These are phyloP conservation scores for Anoplius nigerrimus DNA, from an alignment of 2,888 invertebrate genomes.

Conservation along the genomic window DNA sequence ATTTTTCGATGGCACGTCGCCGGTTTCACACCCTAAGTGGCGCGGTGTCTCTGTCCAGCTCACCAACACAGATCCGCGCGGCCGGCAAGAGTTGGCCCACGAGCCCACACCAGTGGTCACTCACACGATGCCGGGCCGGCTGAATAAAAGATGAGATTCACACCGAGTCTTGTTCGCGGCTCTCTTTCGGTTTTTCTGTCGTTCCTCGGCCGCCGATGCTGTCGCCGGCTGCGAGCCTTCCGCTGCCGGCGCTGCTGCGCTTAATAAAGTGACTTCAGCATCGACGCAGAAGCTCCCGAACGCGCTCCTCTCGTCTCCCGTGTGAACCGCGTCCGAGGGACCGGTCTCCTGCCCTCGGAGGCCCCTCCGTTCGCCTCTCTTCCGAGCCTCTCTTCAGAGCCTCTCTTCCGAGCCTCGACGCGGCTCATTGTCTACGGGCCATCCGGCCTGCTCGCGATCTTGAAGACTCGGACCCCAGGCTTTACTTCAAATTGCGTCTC, in stretches of 20 bases:
- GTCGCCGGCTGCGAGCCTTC: constrained; percentile 32
- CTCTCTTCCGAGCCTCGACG: neutral
- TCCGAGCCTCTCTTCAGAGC: constrained; percentile 3
- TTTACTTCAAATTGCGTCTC: neutral
- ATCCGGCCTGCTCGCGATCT: constrained; percentile 1
- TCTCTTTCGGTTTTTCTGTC: constrained; percentile 62
- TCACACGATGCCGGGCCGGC: constrained; percentile 40
- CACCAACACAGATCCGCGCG: constrained; percentile 49
- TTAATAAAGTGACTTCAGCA: constrained; percentile 63
- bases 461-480: neutral
- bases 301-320: constrained; percentile 11
- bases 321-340: constrained; percentile 26
- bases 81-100: neutral
- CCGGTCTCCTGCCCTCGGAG: constrained; percentile 32
- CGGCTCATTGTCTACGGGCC: constrained; percentile 5
- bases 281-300: constrained; percentile 45
- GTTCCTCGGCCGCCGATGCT: constrained; percentile 40
- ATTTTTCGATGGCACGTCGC: constrained; percentile 65
- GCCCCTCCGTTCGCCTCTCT: constrained; percentile 8
- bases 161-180: constrained; percentile 69
- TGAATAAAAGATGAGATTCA: constrained; percentile 73
- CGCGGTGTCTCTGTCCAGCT: constrained; percentile 62
- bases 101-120: constrained; percentile 18
- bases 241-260: constrained; percentile 22
- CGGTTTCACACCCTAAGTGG: constrained; percentile 71